phyloP scores from a whole-genome alignment of 1,140 invertebrate genomes.

The Bradynema listronoti region DNA sequence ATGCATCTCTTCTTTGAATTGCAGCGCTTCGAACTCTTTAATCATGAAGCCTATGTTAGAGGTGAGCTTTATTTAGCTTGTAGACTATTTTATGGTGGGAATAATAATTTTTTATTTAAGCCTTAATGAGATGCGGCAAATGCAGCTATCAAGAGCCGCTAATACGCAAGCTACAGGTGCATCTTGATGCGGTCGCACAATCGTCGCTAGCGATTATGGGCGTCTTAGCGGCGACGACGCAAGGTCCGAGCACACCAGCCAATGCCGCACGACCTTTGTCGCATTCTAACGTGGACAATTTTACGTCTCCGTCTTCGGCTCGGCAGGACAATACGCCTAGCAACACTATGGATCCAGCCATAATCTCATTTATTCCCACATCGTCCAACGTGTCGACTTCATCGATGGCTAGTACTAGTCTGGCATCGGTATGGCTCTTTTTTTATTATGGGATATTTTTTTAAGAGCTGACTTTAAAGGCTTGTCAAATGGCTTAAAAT shows the following conservation, averaged over 20 bases:
- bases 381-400: too few relatives aligned
- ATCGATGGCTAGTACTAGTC: too few relatives aligned
- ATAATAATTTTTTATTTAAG: conserved; percentile 29
- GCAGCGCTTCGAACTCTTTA: conserved; percentile 33
- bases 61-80: conserved; percentile 10
- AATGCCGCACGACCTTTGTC: too few relatives aligned
- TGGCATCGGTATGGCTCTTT: too few relatives aligned
- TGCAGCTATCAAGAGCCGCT: conserved; percentile 20
- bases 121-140: conserved; percentile 27
- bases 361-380: conserved; percentile 42
- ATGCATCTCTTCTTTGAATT: conserved; percentile 37
- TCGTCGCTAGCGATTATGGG: conserved; percentile 5
- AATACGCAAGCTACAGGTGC: neutral
- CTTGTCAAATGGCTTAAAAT: too few relatives aligned
- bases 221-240: neutral
- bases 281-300: too few relatives aligned
- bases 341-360: conserved; percentile 22
- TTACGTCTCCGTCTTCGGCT: neutral
- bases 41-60: conserved; percentile 35
- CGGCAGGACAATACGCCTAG: neutral
- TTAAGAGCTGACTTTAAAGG: too few relatives aligned
- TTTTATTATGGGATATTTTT: too few relatives aligned
- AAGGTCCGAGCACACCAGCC: neutral
- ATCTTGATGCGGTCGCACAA: neutral
- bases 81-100: conserved; percentile 12